A percentile compares a stretch with the other conserved stretches of the same genome.
phyloP scores from a whole-genome alignment of 2,888 invertebrate species.

The Cataglyphis altisquamis region DNA sequence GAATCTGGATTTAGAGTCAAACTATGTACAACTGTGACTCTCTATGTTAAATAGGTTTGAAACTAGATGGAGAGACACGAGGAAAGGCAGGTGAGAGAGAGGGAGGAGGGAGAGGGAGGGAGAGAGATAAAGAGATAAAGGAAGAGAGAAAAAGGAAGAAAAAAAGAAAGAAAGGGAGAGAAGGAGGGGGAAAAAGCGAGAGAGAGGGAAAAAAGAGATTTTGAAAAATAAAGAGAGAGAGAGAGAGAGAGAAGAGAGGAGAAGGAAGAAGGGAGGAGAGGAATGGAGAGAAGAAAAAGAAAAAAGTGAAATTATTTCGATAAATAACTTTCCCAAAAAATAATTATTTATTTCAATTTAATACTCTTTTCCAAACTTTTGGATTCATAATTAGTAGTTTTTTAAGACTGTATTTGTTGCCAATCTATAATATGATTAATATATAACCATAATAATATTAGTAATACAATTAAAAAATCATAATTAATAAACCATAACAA shows the following conservation, averaged over 20 bases:
- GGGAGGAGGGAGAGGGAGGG: too few relatives aligned
- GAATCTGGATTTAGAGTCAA: slow-evolving; percentile 12
- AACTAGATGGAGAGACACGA: background rate
- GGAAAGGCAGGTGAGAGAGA: too few relatives aligned
- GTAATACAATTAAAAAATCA: too few relatives aligned
- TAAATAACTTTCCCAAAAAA: slow-evolving; percentile 1
- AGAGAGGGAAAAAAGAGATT: too few relatives aligned
- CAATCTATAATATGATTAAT: background rate
- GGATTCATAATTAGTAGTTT: background rate
- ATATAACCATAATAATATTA: background rate
- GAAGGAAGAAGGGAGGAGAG: too few relatives aligned
- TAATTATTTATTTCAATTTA: background rate
- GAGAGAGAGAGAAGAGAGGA: too few relatives aligned
- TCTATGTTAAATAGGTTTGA: slow-evolving; percentile 7
- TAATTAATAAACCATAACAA: background rate
- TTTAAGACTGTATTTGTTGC: background rate
- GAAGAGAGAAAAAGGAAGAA: too few relatives aligned
- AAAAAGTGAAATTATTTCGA: background rate
- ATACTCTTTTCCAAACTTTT: background rate
- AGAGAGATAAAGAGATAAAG: too few relatives aligned
- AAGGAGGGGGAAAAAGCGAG: too few relatives aligned
- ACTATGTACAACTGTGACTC: slow-evolving; percentile 13
- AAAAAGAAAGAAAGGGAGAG: too few relatives aligned
- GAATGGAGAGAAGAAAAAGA: background rate
- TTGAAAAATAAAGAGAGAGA: too few relatives aligned